Base-by-base conservation (phyloP, 2,888 invertebrate genomes). In the Cryptocheilus praepositus region DNA sequence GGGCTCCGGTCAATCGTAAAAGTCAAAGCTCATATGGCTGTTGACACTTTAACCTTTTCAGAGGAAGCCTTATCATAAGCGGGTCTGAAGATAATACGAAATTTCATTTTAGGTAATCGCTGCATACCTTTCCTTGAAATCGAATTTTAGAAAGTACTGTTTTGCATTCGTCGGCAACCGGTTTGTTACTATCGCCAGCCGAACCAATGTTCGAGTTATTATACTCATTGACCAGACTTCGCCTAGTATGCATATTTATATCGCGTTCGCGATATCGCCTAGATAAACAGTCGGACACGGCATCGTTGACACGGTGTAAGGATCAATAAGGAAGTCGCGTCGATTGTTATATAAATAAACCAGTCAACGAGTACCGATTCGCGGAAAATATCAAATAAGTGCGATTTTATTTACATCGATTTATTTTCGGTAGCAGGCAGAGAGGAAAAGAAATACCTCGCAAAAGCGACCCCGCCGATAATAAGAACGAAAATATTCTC, bases 111-210 rank as follows among this genome's bases (percentile, higher is more conserved):
- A 43, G 36, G 43, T 22, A 21, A 58, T 58, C 25, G 44, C 64
- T 61, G 45, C 22, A 54, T 67, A 67, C 65, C 65, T 74, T 69
- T 60, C 54, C 55, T 44, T 51, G 25, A 28, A 59, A 52, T 25
- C 65, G 54, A 67, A 62, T 70, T 68, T 66, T 71, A 67, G 72
- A 76, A 76, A 74, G 66, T 74, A 57, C 77, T 75, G 73, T 77
- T 77, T 71, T 49, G 3, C 49, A 49, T 67, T 67, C 57, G 16
- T 49, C 49, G 49, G 74, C 49, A 49, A 49, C 49, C 49, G 49
- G 49, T 49, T 49, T 49, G n/a, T 49, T 16, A 49, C 71, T 70
- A 74, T 59, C 56, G 57, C 54, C 61, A 15, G 53, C 46, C 28
- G 44, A 52, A 45, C 65, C 66, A 71, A 75, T 52, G 67, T 63